These are phyloP conservation scores for Cheilosia scutellata DNA, from an alignment of 2,888 invertebrate species.

Conservation along the genomic window DNA sequence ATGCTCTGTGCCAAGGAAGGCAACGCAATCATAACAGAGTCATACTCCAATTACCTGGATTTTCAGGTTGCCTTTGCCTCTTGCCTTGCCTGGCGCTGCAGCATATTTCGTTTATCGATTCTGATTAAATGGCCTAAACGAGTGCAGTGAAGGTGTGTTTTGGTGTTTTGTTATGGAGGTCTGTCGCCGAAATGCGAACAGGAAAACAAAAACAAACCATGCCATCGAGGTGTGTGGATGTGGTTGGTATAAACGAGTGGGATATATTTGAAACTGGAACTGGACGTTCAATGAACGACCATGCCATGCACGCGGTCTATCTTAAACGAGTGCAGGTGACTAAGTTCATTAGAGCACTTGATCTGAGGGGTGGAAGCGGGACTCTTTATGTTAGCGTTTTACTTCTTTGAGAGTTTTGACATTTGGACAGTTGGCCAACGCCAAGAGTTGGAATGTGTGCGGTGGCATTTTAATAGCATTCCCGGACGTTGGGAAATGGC, in stretches of 20 bases:
- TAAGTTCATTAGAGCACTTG: slow-evolving; percentile 47
- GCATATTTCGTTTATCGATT: slow-evolving; percentile 61
- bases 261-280: slow-evolving; percentile 3
- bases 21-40: slow-evolving; percentile 67
- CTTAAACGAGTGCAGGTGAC: slow-evolving; percentile 60
- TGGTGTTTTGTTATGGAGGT: slow-evolving; percentile 29
- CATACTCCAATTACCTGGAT: slow-evolving; percentile 71
- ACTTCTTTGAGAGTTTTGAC: slow-evolving; percentile 60
- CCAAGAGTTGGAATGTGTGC: slow-evolving; percentile 60
- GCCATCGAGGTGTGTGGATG: not conserved
- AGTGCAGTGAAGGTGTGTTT: slow-evolving; percentile 63
- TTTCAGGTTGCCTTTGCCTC: slow-evolving; percentile 40
- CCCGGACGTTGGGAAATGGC: slow-evolving; percentile 39
- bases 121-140: slow-evolving; percentile 71
- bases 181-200: slow-evolving; percentile 34
- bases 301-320: slow-evolving; percentile 28
- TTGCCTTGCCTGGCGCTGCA: not conserved
- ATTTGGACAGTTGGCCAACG: slow-evolving; percentile 71
- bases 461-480: slow-evolving; percentile 67
- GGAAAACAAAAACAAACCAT: slow-evolving; percentile 48
- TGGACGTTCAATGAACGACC: slow-evolving; percentile 48
- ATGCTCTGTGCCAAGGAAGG: slow-evolving; percentile 37
- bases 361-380: slow-evolving; percentile 10
- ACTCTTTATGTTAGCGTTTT: slow-evolving; percentile 6
- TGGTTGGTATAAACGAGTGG: not conserved